Evolutionary conservation across 1,140 invertebrate species (phyloP).

Genomic region (Drosophila nasuta): DNA sequence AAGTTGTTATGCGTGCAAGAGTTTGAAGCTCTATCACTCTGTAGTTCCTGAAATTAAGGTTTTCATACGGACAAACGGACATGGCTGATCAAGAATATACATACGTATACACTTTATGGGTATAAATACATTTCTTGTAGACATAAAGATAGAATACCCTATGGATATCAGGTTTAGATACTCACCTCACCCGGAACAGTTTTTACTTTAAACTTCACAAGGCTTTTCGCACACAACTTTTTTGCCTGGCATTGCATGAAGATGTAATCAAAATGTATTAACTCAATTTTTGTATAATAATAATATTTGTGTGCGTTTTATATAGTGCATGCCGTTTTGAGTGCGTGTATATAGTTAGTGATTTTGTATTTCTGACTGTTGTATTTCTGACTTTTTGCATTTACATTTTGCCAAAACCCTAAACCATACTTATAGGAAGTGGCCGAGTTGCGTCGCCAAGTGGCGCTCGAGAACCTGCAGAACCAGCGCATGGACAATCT

Average conservation of each 20-base stretch:
- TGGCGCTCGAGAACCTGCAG: constrained; percentile 84
- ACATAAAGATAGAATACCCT: no score
- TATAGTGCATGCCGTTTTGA: constrained; percentile 10
- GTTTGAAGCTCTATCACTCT: no score
- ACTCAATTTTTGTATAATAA: not conserved
- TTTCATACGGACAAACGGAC: no score
- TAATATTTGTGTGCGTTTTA: not conserved
- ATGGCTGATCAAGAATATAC: no score
- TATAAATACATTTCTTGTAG: no score
- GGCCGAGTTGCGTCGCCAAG: constrained; percentile 83
- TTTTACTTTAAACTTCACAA: not conserved
- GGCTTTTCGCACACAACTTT: constrained; percentile 15
- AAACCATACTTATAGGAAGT: constrained; percentile 84
- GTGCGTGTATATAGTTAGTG: constrained; percentile 24
- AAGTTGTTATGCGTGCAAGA: no score
- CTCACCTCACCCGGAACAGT: constrained; percentile 8
- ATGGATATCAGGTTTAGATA: not conserved
- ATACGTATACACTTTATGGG: no score
- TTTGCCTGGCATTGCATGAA: constrained; percentile 15
- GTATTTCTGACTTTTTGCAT: constrained; percentile 45
- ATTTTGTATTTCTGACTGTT: constrained; percentile 41
- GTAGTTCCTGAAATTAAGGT: no score
- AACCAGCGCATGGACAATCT: constrained; percentile 88
- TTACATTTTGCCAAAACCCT: constrained; percentile 67
- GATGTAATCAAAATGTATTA: no score